Evolutionary conservation across 1,140 invertebrate species (phyloP), one percentile per base, ranked within the genome.

Genomic region (Sycobia sp.): DNA sequence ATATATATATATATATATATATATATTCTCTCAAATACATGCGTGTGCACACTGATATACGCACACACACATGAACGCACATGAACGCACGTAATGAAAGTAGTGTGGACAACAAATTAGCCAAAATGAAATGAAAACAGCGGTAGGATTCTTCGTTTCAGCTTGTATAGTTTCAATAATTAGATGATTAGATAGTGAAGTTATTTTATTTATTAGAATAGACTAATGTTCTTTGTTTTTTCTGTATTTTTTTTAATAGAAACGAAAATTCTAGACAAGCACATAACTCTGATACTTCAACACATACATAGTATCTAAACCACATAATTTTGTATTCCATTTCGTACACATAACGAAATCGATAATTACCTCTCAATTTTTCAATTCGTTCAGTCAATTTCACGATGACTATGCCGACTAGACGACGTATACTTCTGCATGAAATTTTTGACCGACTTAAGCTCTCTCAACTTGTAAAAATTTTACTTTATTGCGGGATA

Each of bases 41-140:
- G n/a, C n/a, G n/a, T n/a, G n/a, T n/a, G n/a, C n/a, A n/a, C n/a
- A n/a, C n/a, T n/a, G n/a, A n/a, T n/a, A n/a, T n/a, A n/a, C n/a
- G n/a, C n/a, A n/a, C n/a, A 54, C 49, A 25, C 16, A 62, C 41
- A 54, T 50, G 23, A 34, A 51, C 20, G 59, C 54, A 55, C 49
- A 61, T 54, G 55, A 29, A 55, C 44, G 60, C 47, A 62, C 54
- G 23, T 47, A 62, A 51, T 58, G 50, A 44, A 59, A 44, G 55
- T 57, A 66, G 65, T 57, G 4, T 20, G 4, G 34, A 20, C 16
- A 62, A 55, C 18, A 53, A 49, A 27, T 57, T n/a, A 64, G 11
- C 29, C 2, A n/a, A n/a, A 53, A 47, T 66, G 65, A 27, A 62
- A 61, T 58, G 55, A 58, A 62, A 49, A 68, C n/a, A 58, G 29